Evolutionary conservation across 2,113 vertebrate genomes (phyloP), one percentile per base, ranked within the genome.

Genomic region (Vidua macroura): DNA sequence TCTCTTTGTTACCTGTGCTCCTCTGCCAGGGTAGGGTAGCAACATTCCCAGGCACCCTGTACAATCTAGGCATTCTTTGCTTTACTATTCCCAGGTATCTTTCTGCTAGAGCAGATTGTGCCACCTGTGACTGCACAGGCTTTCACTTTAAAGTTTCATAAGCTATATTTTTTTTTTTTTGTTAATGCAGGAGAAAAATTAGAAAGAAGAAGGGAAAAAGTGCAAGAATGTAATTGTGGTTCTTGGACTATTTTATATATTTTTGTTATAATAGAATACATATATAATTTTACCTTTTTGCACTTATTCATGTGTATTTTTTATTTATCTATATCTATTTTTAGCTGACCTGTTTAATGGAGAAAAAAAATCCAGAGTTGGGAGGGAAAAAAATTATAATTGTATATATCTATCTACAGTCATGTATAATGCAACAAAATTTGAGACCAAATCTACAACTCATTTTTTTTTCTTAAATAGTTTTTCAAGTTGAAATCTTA

Each of bases 401-500:
- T 60, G 9, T 16, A 1, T 23, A 14, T 21, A 15, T 11, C 11
- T 53, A 15, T 13, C 16, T 2, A 64, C 4, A 49, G 3, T 35
- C 6, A 82, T 8, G 2, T 67, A 69, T 60, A 79, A 77, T 51
- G 55, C 20, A 79, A 59, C 5, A 53, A 15, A 64, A 73, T 53
- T 88, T 81, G 85, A 95, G 56, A 58, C 2, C 66, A 87, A 53
- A 68, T 59, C 37, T 78, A 89, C 30, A 66, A 69, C 21, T 88
- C 52, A 83, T 37, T 25, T 25, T 89, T 96, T 86, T 72, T 16
- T 39, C 59, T 56, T 53, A 88, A 94, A 73, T 62, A 94, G 23
- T 35, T 96, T 90, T 94, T 64, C 55, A 94, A 85, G 39, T 94
- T 89, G 81, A 96, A 92, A 76, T 97, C 98, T 98, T 97, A 98